phyloP scores from a whole-genome alignment of 92 coral and sea anemone genomes.

The Bergia puertoricense region DNA sequence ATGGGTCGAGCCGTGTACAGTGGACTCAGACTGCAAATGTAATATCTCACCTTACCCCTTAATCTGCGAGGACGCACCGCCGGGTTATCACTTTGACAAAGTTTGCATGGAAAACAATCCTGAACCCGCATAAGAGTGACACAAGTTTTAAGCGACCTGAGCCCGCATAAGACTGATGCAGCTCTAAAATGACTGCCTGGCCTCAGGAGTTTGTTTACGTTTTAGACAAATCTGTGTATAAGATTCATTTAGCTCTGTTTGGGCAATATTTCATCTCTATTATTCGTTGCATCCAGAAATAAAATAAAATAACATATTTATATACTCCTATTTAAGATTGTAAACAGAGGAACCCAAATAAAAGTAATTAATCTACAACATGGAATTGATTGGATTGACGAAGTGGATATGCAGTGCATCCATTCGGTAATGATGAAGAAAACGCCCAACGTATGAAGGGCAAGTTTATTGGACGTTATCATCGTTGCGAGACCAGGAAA shows the following conservation, averaged over 20 bases:
- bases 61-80: neutral
- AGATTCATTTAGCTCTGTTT: neutral
- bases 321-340: neutral
- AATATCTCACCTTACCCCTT: neutral
- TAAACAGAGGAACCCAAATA: neutral
- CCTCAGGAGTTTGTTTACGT: neutral
- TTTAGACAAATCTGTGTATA: neutral
- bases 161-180: neutral
- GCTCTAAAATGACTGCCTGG: neutral
- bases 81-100: neutral
- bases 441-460: neutral
- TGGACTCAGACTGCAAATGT: neutral
- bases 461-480: neutral
- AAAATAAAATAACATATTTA: neutral
- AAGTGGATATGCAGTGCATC: neutral
- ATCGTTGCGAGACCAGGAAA: neutral
- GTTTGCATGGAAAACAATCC: neutral
- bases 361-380: neutral
- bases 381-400: neutral
- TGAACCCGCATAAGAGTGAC: neutral
- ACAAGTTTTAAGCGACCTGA: neutral
- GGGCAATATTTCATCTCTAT: neutral
- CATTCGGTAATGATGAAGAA: no score
- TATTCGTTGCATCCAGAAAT: neutral
- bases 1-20: neutral